Conservation (phyloP, 2,888 invertebrate species). For the Harmothoe impar region DNA sequence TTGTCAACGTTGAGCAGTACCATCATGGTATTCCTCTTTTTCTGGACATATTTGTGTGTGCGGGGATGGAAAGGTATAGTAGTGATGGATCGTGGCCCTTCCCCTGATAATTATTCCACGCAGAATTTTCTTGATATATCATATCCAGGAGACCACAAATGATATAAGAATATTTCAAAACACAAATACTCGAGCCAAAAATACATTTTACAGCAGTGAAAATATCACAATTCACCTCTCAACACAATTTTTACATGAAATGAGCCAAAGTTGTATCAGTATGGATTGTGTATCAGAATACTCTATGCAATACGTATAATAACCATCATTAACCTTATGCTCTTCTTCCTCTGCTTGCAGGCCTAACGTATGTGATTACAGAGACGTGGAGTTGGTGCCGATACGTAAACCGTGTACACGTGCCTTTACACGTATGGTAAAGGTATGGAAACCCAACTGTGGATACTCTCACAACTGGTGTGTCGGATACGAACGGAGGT, state of each 20-base stretch:
- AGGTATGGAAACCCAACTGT: slow-evolving; percentile 85
- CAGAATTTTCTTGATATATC: too few relatives aligned
- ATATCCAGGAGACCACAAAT: too few relatives aligned
- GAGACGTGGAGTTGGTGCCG: slow-evolving; percentile 84
- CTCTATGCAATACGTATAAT: too few relatives aligned
- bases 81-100: background rate
- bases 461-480: slow-evolving; percentile 83
- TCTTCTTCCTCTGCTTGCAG: slow-evolving; percentile 80
- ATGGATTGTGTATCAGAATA: too few relatives aligned
- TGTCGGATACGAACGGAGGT: slow-evolving; percentile 84
- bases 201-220: too few relatives aligned
- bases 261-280: too few relatives aligned
- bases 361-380: slow-evolving; percentile 85
- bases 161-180: too few relatives aligned
- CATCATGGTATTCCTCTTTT: background rate
- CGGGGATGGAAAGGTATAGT: background rate
- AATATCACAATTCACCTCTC: too few relatives aligned
- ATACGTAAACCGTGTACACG: slow-evolving; percentile 84
- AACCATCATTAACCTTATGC: background rate
- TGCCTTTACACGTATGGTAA: slow-evolving; percentile 84
- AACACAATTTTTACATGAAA: too few relatives aligned
- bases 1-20: background rate
- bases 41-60: background rate
- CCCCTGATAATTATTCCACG: background rate
- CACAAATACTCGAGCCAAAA: too few relatives aligned